These are phyloP conservation scores for Machimus atricapillus DNA, from an alignment of 2,888 invertebrate species.

Conservation along the genomic window DNA sequence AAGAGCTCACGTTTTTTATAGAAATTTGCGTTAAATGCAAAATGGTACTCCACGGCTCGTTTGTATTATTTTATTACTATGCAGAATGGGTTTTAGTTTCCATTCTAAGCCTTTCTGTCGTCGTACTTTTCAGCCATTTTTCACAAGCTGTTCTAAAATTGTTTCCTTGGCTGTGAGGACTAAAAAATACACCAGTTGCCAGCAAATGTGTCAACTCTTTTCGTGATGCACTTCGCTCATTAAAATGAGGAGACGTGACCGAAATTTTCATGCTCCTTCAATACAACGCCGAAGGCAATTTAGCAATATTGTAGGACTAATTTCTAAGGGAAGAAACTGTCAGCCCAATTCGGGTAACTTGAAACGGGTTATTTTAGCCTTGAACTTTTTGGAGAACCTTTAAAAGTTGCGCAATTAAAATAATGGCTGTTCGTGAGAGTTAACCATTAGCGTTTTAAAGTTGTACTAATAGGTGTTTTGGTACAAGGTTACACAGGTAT, in stretches of 20 bases:
- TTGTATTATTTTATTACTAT: background rate
- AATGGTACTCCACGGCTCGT: background rate
- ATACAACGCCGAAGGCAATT: background rate
- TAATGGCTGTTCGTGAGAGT: background rate
- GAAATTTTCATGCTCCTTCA: background rate
- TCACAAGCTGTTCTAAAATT: background rate
- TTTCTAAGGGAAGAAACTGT: background rate
- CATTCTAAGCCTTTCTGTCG: background rate
- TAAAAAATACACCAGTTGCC: background rate
- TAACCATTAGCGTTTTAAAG: background rate
- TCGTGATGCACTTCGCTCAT: background rate
- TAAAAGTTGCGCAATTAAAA: background rate
- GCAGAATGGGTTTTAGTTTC: background rate
- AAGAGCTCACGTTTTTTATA: background rate
- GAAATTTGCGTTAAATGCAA: background rate
- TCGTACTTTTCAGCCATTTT: background rate
- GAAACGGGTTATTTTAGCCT: background rate
- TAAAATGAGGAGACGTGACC: background rate
- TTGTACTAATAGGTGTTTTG: background rate
- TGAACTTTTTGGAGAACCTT: background rate
- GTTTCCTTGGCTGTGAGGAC: background rate
- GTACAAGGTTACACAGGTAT: background rate
- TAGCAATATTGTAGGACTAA: background rate
- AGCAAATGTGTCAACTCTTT: background rate
- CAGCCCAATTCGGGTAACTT: background rate